Evolutionary conservation across 2,888 invertebrate species (phyloP).

Genomic region (Adineta ricciae): DNA sequence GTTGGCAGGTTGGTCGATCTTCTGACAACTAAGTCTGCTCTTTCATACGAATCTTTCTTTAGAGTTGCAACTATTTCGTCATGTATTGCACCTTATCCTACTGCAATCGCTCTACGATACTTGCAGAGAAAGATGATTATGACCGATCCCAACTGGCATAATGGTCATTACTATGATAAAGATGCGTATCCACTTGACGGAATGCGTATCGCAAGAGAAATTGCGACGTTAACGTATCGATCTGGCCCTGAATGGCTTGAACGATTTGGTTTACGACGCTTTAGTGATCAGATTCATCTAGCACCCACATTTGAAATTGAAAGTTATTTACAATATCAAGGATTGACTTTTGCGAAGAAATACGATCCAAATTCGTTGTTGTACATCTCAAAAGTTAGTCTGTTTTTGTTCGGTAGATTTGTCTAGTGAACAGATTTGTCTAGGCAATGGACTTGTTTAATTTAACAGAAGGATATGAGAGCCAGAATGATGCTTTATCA

Average conservation of each 20-base stretch:
- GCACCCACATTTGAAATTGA: conserved; percentile 47
- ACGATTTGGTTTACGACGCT: conserved; percentile 43
- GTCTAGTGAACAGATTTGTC: neutral
- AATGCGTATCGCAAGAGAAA: conserved; percentile 49
- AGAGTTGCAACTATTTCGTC: conserved; percentile 46
- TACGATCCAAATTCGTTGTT: conserved; percentile 49
- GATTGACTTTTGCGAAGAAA: conserved; percentile 46
- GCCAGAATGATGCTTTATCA: conserved; percentile 38
- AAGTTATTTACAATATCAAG: conserved; percentile 45
- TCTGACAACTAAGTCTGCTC: no score
- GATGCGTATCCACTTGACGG: conserved; percentile 43
- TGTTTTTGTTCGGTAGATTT: no score
- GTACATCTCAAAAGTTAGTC: conserved; percentile 46
- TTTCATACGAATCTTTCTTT: no score
- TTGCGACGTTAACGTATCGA: conserved; percentile 47
- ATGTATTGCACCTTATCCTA: conserved; percentile 45
- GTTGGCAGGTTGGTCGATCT: conserved; percentile 21
- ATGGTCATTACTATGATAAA: conserved; percentile 45
- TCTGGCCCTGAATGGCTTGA: conserved; percentile 49
- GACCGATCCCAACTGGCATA: conserved; percentile 48
- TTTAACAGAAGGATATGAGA: conserved; percentile 40
- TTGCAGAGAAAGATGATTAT: conserved; percentile 49
- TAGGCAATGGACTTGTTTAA: conserved; percentile 50
- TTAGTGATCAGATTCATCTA: conserved; percentile 35
- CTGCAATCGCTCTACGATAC: conserved; percentile 48